These are phyloP conservation scores for Siniperca scherzeri DNA, from an alignment of 2,797 vertebrate genomes.

Conservation along the genomic window DNA sequence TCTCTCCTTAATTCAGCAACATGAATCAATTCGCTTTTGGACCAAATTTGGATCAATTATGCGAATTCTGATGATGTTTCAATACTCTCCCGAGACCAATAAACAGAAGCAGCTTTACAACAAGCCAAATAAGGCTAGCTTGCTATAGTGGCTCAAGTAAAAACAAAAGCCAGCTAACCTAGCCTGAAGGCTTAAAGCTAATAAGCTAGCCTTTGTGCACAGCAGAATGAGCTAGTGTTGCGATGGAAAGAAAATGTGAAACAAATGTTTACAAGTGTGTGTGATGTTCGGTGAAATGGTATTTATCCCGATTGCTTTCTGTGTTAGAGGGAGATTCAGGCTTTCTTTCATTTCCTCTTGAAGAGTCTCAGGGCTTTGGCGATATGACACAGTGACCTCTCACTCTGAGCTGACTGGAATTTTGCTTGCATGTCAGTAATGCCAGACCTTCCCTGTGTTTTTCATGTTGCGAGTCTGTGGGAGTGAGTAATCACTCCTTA, in stretches of 20 bases:
- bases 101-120: not conserved
- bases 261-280: slow-evolving; percentile 38
- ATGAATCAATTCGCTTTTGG: not conserved
- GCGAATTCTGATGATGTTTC: not conserved
- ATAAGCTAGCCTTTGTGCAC: slow-evolving; percentile 36
- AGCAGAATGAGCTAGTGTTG: slow-evolving; percentile 15
- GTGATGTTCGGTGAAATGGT: slow-evolving; percentile 25
- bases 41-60: not conserved
- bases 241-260: slow-evolving; percentile 34
- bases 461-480: slow-evolving; percentile 31
- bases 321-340: slow-evolving; percentile 25
- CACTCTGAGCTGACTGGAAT: slow-evolving; percentile 9
- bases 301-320: slow-evolving; percentile 44
- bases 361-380: slow-evolving; percentile 39
- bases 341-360: slow-evolving; percentile 68
- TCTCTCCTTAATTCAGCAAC: not conserved
- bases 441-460: slow-evolving; percentile 21
- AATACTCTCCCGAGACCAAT: not conserved
- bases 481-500: slow-evolving; percentile 37
- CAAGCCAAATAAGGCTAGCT: not conserved
- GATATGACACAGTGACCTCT: slow-evolving; percentile 28
- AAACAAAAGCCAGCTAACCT: not conserved
- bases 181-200: slow-evolving; percentile 13
- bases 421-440: slow-evolving; percentile 41
- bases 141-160: not conserved